Evolutionary conservation across 2,888 invertebrate genomes (phyloP).

Genomic region (Zele albiditarsus): DNA sequence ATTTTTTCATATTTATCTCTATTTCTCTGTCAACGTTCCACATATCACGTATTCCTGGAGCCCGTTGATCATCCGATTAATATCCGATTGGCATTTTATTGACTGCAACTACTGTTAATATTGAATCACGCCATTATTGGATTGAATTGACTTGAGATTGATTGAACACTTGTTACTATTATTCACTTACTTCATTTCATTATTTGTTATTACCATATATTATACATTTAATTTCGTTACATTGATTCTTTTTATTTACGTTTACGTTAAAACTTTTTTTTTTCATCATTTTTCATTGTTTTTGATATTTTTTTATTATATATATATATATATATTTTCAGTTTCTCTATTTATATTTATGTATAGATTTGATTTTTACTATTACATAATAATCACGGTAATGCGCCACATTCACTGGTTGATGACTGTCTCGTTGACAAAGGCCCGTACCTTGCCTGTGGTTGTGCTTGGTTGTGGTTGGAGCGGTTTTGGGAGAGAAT

Average conservation of each 20-base stretch:
- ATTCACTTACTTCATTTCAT: conserved; percentile 40
- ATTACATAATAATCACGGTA: conserved; percentile 71
- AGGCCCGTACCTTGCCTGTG: conserved; percentile 72
- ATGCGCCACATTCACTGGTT: conserved; percentile 71
- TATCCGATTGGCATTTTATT: conserved; percentile 62
- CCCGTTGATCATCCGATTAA: conserved; percentile 53
- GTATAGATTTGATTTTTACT: conserved; percentile 59
- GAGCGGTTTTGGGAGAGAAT: conserved; percentile 72
- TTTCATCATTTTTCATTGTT: conserved; percentile 4
- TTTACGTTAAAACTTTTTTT: neutral
- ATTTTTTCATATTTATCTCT: conserved; percentile 13
- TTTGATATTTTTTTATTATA: conserved; percentile 42
- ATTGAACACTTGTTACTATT: conserved; percentile 60
- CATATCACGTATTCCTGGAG: conserved; percentile 38
- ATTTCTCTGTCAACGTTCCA: conserved; percentile 25
- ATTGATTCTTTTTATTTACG: conserved; percentile 33
- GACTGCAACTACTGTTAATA: conserved; percentile 64
- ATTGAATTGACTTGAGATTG: conserved; percentile 57
- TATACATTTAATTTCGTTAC: conserved; percentile 51
- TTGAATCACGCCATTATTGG: conserved; percentile 60
- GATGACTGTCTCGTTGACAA: conserved; percentile 70
- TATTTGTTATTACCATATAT: conserved; percentile 46
- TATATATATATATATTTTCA: conserved; percentile 37
- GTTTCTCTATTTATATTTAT: conserved; percentile 31
- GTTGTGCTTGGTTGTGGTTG: conserved; percentile 73